A percentile compares a stretch with the other conserved stretches of the same genome.
Evolutionary conservation across 2,797 vertebrate genomes (phyloP).

Genomic region (Lithobates sylvaticus): DNA sequence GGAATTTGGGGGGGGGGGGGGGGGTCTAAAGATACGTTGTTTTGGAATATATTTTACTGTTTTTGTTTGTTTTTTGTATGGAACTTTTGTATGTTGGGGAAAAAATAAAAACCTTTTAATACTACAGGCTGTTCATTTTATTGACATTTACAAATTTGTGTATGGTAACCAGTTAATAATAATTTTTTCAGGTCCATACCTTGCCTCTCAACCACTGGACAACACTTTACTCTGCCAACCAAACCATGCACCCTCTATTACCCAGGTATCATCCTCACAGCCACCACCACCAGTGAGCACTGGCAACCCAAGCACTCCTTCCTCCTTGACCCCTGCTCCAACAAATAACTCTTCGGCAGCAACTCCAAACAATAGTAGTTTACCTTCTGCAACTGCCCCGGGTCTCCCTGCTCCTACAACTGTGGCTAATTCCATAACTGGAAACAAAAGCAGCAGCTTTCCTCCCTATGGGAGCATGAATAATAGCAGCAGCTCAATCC

Average conservation of each 20-base stretch:
- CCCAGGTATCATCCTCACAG: conserved; percentile 81
- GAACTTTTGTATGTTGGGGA: too few species aligned
- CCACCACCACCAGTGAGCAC: conserved; percentile 70
- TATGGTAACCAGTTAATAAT: background rate
- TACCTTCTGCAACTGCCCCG: conserved; percentile 79
- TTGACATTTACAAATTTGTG: too few species aligned
- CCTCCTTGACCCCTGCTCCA: conserved; percentile 71
- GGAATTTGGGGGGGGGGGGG: too few species aligned
- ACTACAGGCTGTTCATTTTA: too few species aligned
- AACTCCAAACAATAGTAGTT: conserved; percentile 69
- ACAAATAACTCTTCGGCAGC: conserved; percentile 74
- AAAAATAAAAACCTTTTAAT: too few species aligned
- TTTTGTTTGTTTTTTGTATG: too few species aligned
- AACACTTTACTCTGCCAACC: conserved; percentile 91
- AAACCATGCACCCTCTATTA: conserved; percentile 79
- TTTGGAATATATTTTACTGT: too few species aligned
- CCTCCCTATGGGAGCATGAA: conserved; percentile 86
- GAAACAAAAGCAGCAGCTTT: conserved; percentile 88
- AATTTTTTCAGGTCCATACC: conserved; percentile 91
- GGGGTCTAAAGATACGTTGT: too few species aligned
- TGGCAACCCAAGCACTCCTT: conserved; percentile 79
- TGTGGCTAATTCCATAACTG: conserved; percentile 73
- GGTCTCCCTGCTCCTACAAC: conserved; percentile 76
- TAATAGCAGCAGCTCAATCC: conserved; percentile 73
- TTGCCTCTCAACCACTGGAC: conserved; percentile 94